Conservation (phyloP, 2,113 vertebrate genomes). For the Melanerpes formicivorus region DNA sequence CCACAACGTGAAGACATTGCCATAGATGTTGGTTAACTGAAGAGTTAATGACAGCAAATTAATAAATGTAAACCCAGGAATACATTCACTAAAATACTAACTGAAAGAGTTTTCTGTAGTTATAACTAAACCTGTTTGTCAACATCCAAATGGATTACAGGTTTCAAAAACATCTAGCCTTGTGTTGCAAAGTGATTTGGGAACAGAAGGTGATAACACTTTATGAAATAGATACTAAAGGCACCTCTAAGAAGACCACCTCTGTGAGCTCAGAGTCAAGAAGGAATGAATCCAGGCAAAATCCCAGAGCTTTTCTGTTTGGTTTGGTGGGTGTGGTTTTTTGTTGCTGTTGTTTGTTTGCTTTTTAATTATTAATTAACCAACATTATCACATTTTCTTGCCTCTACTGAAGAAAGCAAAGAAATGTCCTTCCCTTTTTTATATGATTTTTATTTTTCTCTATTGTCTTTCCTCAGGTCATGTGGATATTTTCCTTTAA, state of each 20-base stretch:
- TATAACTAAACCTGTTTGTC: neutral
- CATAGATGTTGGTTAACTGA: slow-evolving; percentile 58
- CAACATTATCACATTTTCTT: neutral
- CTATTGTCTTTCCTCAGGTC: neutral
- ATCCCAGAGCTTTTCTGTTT: neutral
- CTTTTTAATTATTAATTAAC: neutral
- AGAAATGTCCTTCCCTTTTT: neutral
- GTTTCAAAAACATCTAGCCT: neutral
- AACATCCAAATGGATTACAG: neutral
- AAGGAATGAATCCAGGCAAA: neutral
- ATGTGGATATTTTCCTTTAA: neutral
- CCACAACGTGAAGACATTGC: slow-evolving; percentile 67
- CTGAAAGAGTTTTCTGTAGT: neutral
- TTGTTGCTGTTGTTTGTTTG: too few species aligned
- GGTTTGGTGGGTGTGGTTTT: neutral
- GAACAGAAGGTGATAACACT: neutral
- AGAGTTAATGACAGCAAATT: neutral
- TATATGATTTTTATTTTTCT: neutral
- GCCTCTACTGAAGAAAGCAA: neutral
- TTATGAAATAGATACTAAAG: neutral
- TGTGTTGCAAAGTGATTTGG: neutral
- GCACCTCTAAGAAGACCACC: neutral
- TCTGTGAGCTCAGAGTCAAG: neutral
- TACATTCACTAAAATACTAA: neutral
- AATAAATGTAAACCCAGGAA: neutral